Evolutionary conservation across 2,888 invertebrate species (phyloP).

Genomic region (Ormyrus thymus): DNA sequence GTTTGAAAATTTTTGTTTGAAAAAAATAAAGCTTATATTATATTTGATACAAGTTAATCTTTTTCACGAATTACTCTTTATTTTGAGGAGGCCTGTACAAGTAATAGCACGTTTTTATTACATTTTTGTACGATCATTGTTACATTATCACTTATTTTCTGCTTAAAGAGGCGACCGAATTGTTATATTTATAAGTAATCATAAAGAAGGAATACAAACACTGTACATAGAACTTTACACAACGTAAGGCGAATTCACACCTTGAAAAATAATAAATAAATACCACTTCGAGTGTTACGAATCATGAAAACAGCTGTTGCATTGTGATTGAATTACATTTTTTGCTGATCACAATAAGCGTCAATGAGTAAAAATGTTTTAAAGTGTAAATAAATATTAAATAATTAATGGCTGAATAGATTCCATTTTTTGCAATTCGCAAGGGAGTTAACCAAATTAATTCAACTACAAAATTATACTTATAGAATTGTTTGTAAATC

Average conservation of each 20-base stretch:
- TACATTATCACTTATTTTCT: conserved; percentile 44
- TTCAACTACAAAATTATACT: conserved; percentile 13
- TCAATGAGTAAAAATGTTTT: conserved; percentile 50
- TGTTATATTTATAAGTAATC: conserved; percentile 54
- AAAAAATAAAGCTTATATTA: neutral
- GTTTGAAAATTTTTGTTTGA: conserved; percentile 3
- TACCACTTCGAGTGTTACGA: conserved; percentile 53
- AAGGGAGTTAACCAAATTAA: conserved; percentile 25
- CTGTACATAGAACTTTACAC: conserved; percentile 56
- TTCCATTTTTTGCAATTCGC: conserved; percentile 41
- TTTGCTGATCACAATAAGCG: conserved; percentile 43
- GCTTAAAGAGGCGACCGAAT: conserved; percentile 51
- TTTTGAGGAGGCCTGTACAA: conserved; percentile 36
- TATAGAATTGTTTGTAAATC: conserved; percentile 40
- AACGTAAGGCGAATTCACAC: conserved; percentile 35
- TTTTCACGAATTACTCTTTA: conserved; percentile 27
- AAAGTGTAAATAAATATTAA: conserved; percentile 50
- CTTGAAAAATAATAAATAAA: conserved; percentile 37
- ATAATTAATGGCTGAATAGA: conserved; percentile 47
- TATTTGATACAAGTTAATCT: conserved; percentile 13
- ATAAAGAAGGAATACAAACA: conserved; percentile 48
- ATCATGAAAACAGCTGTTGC: conserved; percentile 30
- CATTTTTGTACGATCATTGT: conserved; percentile 52
- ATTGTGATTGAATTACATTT: conserved; percentile 56
- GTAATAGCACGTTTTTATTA: conserved; percentile 42